phyloP scores from a whole-genome alignment of 2,888 invertebrate species.

The Lycocerus yunnanus region DNA sequence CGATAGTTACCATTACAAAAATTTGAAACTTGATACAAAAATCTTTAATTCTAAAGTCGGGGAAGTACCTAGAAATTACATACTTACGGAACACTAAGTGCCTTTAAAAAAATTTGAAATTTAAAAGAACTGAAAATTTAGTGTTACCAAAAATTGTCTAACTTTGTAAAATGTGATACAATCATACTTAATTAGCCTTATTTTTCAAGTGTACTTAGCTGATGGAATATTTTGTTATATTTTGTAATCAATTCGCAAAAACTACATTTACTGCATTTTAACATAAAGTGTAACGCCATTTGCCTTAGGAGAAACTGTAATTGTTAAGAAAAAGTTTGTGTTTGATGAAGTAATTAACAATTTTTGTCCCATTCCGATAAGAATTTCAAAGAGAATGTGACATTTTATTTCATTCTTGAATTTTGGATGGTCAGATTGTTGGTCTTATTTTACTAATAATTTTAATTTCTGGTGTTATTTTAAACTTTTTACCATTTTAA shows the following conservation, averaged over 20 bases:
- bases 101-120: background rate
- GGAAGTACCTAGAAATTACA: background rate
- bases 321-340: background rate
- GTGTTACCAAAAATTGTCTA: background rate
- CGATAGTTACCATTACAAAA: background rate
- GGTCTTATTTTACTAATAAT: background rate
- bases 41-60: background rate
- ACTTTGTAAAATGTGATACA: background rate
- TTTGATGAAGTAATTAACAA: background rate
- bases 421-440: background rate
- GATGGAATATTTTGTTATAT: background rate
- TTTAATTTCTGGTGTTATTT: background rate
- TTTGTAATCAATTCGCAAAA: background rate
- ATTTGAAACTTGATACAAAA: background rate
- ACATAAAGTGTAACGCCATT: background rate
- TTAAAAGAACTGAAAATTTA: background rate
- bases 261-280: background rate
- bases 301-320: background rate
- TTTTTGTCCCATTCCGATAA: background rate
- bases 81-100: background rate
- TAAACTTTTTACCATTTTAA: background rate
- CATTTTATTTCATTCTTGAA: background rate
- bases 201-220: background rate
- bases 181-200: background rate
- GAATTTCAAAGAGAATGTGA: too few species aligned